A percentile compares a stretch with the other conserved stretches of the same genome.
These are phyloP conservation scores for Scartelaos histophorus DNA, from an alignment of 2,113 vertebrate genomes.

Conservation along the genomic window DNA sequence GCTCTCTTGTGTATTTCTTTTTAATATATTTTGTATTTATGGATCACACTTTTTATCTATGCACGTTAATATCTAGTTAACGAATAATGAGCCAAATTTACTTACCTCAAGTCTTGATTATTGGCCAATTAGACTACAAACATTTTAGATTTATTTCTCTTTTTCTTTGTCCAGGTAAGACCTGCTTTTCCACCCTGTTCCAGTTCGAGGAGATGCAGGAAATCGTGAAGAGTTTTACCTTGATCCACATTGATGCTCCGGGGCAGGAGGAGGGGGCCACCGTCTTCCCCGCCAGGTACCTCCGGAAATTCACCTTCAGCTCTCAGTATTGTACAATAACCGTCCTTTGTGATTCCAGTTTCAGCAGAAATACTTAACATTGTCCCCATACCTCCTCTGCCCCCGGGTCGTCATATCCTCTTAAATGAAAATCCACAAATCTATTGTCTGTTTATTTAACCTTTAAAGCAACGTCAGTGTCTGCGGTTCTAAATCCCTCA, in stretches of 20 bases:
- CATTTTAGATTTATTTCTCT: too few relatives aligned
- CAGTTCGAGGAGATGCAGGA: conserved; percentile 91
- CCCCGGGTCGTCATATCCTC: conserved; percentile 4
- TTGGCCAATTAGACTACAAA: too few relatives aligned
- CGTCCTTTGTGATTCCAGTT: conserved; percentile 32
- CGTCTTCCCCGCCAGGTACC: conserved; percentile 82
- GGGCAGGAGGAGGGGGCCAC: conserved; percentile 88
- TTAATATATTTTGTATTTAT: too few relatives aligned
- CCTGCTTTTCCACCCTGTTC: conserved; percentile 88
- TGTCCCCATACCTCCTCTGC: conserved; percentile 21
- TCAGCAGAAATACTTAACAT: conserved; percentile 31
- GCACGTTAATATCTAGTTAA: too few relatives aligned
- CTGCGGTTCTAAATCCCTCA: too few relatives aligned
- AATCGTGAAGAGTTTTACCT: conserved; percentile 90
- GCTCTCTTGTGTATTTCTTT: too few relatives aligned
- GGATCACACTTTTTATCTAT: too few relatives aligned
- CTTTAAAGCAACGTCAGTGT: too few relatives aligned
- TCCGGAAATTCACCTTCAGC: background rate
- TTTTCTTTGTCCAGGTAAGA: conserved; percentile 80
- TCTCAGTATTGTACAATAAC: conserved; percentile 10
- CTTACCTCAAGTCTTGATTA: too few relatives aligned
- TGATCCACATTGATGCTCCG: conserved; percentile 87
- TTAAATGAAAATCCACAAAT: conserved; percentile 34
- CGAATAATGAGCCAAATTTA: too few relatives aligned
- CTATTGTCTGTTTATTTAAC: too few relatives aligned